Evolutionary conservation across 2,113 vertebrate species (phyloP), one percentile per base, ranked within the genome.

Genomic region (Alces alces): DNA sequence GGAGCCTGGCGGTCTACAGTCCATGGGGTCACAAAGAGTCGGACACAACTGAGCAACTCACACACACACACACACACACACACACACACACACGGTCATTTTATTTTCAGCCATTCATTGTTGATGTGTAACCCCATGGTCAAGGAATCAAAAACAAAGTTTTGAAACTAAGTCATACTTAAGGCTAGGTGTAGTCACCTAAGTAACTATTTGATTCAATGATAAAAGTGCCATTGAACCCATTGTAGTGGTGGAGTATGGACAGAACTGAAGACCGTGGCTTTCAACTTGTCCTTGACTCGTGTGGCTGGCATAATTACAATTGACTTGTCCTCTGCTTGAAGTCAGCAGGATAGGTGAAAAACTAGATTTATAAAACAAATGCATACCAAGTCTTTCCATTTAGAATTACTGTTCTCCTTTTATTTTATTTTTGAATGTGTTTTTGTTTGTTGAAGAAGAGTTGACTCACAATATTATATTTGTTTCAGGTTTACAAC

Each of bases 261-360:
- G 33, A 28, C 28, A 85, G 36, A 86, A 66, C 8, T 85, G 30
- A 96, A 87, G 64, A 50, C 47, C 21, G 93, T 96, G 88, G 27
- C 94, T 96, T 95, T 86, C 30, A 61, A 33, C 12, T 86, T 93
- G 84, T 61, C 50, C 79, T 82, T 96, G 91, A 80, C 60, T 93
- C 8, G 23, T 45, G 19, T 91, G 64, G 36, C 55, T 45, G 78
- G 25, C 30, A 82, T 91, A 93, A 92, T 93, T 64, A 80, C 11
- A 89, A 52, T 57, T 70, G 54, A 93, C 61, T 85, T 86, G 58
- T 61, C 57, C 36, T 61, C 66, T 86, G 15, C 58, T 80, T 82
- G 43, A 90, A 78, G 61, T 13, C 28, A 87, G 57, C 6, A 45
- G 7, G 60, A 57, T 54, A 89, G 36, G 25, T 80, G 15, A 66